Percentiles rank a stretch among this genome's conserved stretches.
These are phyloP conservation scores for Chaenogobius annularis DNA, from an alignment of 2,113 vertebrate species.

Conservation along the genomic window DNA sequence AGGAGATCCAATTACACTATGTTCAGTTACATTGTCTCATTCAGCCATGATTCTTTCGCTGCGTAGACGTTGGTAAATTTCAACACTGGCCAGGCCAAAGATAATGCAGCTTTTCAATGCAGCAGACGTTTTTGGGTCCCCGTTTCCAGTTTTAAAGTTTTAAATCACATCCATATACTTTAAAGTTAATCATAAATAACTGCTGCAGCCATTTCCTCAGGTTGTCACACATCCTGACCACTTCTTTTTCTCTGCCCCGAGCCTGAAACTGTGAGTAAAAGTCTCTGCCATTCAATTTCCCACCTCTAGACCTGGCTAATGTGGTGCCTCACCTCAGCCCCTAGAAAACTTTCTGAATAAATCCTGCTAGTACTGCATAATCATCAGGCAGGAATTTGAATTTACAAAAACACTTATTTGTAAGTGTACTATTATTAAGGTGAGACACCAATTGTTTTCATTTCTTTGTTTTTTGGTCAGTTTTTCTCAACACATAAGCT, in stretches of 20 bases:
- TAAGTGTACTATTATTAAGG: too few species aligned
- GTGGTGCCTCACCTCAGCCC: neutral
- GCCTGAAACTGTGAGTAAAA: conserved; percentile 12
- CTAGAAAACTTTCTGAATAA: neutral
- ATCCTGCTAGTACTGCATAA: neutral
- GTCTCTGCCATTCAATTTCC: conserved; percentile 1
- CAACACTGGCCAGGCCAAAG: too few species aligned
- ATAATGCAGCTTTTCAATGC: neutral
- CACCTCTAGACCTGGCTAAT: neutral
- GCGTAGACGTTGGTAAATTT: too few species aligned
- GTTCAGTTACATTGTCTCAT: too few species aligned
- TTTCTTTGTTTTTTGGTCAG: too few species aligned
- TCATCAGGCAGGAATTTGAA: neutral
- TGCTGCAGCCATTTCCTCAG: neutral
- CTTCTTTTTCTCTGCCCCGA: conserved; percentile 5
- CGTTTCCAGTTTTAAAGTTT: neutral
- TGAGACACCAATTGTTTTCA: too few species aligned
- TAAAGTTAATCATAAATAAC: conserved; percentile 8
- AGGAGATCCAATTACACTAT: too few species aligned
- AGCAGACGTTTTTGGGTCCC: neutral
- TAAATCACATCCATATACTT: neutral
- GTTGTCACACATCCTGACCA: conserved; percentile 4
- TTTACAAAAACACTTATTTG: neutral
- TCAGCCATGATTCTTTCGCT: too few species aligned
- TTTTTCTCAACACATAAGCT: too few species aligned